A percentile compares a stretch with the other conserved stretches of the same genome.
phyloP scores from a whole-genome alignment of 2,113 vertebrate genomes.

The Dasyurus viverrinus region DNA sequence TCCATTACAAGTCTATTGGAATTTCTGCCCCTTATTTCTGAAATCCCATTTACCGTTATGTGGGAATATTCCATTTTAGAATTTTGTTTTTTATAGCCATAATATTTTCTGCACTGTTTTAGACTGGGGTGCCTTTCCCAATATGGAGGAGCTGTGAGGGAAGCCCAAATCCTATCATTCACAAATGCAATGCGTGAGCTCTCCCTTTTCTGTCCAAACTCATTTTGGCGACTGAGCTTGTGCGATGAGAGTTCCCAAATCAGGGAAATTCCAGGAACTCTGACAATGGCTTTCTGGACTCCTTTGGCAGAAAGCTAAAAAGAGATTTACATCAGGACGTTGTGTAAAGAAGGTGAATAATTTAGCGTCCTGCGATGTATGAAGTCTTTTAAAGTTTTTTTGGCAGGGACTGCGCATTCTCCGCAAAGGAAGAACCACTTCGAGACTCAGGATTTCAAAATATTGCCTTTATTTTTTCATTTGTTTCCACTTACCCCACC shows the following conservation, averaged over 20 bases:
- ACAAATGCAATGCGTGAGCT: neutral
- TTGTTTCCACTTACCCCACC: conserved; percentile 3
- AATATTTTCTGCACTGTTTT: neutral
- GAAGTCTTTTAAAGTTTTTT: neutral
- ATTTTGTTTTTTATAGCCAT: neutral
- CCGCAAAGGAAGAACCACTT: neutral
- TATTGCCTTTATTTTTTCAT: neutral
- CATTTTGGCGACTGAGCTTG: neutral
- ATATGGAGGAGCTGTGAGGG: neutral
- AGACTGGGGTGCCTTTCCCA: neutral
- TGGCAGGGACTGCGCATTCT: neutral
- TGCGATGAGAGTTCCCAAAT: neutral
- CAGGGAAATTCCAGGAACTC: neutral
- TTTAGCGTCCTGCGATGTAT: neutral
- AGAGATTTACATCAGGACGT: neutral
- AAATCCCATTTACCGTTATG: neutral
- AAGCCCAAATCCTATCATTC: neutral
- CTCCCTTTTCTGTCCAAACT: neutral
- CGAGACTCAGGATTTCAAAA: neutral
- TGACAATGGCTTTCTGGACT: neutral
- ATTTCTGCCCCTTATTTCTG: neutral
- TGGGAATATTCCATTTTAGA: neutral
- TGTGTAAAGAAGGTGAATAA: conserved; percentile 1
- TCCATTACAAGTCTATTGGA: too few relatives aligned
- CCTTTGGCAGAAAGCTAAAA: neutral